These are phyloP conservation scores for Zaprionus inermis DNA, from an alignment of 1,140 invertebrate genomes.

Conservation along the genomic window DNA sequence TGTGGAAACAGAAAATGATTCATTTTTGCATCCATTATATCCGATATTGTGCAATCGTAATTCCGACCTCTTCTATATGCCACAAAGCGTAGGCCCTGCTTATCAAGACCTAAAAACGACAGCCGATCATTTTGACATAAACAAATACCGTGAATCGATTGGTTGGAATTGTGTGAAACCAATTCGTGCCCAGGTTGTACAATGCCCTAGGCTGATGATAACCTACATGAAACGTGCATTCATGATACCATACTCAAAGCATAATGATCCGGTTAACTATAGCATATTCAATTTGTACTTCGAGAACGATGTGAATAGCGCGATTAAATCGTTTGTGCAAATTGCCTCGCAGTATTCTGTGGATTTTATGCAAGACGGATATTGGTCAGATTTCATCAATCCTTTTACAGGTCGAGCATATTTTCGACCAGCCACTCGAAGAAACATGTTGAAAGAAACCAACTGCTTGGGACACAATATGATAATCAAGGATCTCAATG, in stretches of 20 bases:
- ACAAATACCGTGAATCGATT: slow-evolving; percentile 6
- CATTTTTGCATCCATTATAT: neutral
- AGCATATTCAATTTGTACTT: slow-evolving; percentile 54
- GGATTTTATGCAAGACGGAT: slow-evolving; percentile 49
- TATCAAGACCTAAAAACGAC: slow-evolving; percentile 50
- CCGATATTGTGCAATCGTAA: slow-evolving; percentile 42
- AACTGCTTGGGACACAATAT: slow-evolving; percentile 41
- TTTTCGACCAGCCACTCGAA: slow-evolving; percentile 25
- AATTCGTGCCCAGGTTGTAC: slow-evolving; percentile 8
- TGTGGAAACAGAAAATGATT: slow-evolving; percentile 37
- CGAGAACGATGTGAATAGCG: slow-evolving; percentile 35
- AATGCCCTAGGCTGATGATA: slow-evolving; percentile 50
- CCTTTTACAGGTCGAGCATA: slow-evolving; percentile 62
- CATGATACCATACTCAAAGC: slow-evolving; percentile 7
- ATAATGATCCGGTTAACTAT: slow-evolving; percentile 35
- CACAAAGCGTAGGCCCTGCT: slow-evolving; percentile 44
- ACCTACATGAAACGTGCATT: slow-evolving; percentile 27
- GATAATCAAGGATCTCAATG: slow-evolving; percentile 33
- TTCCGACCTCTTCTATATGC: slow-evolving; percentile 59
- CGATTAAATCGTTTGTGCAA: slow-evolving; percentile 53
- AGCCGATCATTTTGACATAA: slow-evolving; percentile 24
- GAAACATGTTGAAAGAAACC: neutral
- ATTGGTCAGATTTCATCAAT: slow-evolving; percentile 69
- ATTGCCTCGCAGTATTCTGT: slow-evolving; percentile 38
- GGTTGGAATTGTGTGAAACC: slow-evolving; percentile 10